Percentiles rank a stretch among this genome's conserved stretches.
These are phyloP conservation scores for Tachypleus tridentatus DNA, from an alignment of 1,140 invertebrate genomes.

Conservation along the genomic window DNA sequence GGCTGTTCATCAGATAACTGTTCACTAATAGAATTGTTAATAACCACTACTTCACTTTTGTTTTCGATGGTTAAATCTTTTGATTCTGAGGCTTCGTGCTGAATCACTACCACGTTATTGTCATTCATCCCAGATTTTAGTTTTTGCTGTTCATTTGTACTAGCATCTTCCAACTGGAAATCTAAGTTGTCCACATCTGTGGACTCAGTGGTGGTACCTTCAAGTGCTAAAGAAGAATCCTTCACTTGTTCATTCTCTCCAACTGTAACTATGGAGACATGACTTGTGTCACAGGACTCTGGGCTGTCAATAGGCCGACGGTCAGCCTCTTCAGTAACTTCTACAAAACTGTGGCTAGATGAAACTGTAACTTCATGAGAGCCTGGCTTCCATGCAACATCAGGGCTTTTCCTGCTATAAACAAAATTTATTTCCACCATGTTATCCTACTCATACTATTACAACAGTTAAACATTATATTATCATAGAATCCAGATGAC, in stretches of 20 bases:
- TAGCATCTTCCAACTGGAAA: not conserved
- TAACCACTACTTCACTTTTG: no score
- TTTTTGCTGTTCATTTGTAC: not conserved
- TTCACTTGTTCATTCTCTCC: slow-evolving; percentile 40
- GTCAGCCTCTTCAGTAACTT: slow-evolving; percentile 15
- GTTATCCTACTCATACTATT: no score
- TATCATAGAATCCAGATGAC: no score
- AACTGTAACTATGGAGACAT: slow-evolving; percentile 79
- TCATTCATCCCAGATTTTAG: not conserved
- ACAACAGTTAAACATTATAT: no score
- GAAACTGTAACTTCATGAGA: slow-evolving; percentile 23
- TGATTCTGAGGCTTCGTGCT: not conserved
- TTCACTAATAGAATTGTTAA: no score
- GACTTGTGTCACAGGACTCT: slow-evolving; percentile 50
- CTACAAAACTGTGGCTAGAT: slow-evolving; percentile 24
- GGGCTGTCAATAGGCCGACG: slow-evolving; percentile 4
- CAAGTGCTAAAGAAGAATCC: slow-evolving; percentile 21
- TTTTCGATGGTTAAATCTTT: no score
- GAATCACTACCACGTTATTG: not conserved
- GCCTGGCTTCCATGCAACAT: slow-evolving; percentile 2
- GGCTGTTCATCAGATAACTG: no score
- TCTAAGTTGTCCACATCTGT: slow-evolving; percentile 17
- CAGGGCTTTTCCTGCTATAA: no score
- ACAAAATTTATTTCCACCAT: no score
- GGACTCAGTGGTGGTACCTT: slow-evolving; percentile 19